Base-by-base conservation (phyloP, 2,797 vertebrate species). In the Siniperca obscura region DNA sequence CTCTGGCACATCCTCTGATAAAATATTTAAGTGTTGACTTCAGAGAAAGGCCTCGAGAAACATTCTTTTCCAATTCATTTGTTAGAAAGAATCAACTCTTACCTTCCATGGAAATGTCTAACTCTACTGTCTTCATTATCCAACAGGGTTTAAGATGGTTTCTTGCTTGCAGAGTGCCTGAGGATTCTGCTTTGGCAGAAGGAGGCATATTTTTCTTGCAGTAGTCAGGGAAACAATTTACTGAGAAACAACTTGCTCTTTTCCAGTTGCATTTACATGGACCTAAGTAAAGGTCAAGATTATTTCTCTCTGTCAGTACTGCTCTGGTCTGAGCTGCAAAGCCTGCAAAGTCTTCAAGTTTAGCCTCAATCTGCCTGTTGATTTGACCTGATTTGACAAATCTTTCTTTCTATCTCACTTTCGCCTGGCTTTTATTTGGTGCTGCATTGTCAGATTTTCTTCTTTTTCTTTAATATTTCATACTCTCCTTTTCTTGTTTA, bases 231-330 rank as follows among this genome's bases (percentile, higher is more conserved):
- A 44, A 22, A 74, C 27, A 50, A 75, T 78, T 71, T 72, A 70
- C 64, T 36, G 10, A 48, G 9, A 80, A 30, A 52, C 42, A 66
- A 71, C 52, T 22, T 65, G 76, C 70, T 86, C 59, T 77, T 82
- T 78, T 83, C 60, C 38, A 71, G 21, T 27, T 62, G 56, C 17
- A 72, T 81, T 60, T 42, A 57, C 76, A 80, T 56, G 11, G 77
- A 74, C 60, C 22, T 64, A 67, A 61, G 56, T 72, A 81, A 83
- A 88, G 79, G 88, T 86, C 74, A 82, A 57, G 21, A 36, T 22
- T 78, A 62, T 84, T 27, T 80, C 27, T 60, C 34, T 56, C 55
- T 34, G 40, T 55, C 38, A 25, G 22, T 10, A 19, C 44, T 72
- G 44, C 53, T 55, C 44, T 61, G 27, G 44, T 34, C 11, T 57